These are phyloP conservation scores for Ichneumoninae sp. DNA, from an alignment of 2,888 invertebrate species.

Conservation along the genomic window DNA sequence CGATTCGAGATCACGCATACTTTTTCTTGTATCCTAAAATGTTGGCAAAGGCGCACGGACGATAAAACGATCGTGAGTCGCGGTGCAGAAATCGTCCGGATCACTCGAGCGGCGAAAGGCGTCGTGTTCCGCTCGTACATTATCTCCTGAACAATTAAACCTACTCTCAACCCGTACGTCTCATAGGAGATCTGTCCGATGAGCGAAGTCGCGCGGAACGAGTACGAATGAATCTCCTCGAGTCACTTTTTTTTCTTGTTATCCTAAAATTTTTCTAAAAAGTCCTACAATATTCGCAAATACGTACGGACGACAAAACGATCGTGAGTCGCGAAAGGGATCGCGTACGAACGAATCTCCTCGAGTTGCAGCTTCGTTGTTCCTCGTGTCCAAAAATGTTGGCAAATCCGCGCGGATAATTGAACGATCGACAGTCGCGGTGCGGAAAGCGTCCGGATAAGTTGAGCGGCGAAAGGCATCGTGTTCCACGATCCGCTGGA, in stretches of 20 bases:
- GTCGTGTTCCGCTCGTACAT: neutral
- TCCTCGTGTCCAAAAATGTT: too few relatives aligned
- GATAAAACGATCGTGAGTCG: neutral
- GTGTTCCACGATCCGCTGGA: neutral
- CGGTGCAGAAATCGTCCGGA: neutral
- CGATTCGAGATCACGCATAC: too few relatives aligned
- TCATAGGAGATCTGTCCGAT: neutral
- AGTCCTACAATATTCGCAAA: neutral
- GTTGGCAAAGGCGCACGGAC: too few relatives aligned
- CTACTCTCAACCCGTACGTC: neutral
- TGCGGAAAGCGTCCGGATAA: neutral
- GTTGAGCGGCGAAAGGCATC: neutral
- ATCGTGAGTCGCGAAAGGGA: neutral
- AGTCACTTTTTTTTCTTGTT: slow-evolving; percentile 19
- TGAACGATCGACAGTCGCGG: neutral
- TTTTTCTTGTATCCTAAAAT: too few relatives aligned
- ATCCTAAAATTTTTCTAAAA: neutral
- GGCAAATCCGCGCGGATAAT: too few relatives aligned
- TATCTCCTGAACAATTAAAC: neutral
- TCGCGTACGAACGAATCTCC: slow-evolving; percentile 20
- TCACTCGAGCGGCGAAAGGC: neutral
- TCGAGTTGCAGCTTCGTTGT: slow-evolving; percentile 31
- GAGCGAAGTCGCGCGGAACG: neutral
- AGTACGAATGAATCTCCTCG: slow-evolving; percentile 37
- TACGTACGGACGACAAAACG: neutral